phyloP scores from a whole-genome alignment of 2,797 vertebrate genomes.

The Argyrosomus regius region DNA sequence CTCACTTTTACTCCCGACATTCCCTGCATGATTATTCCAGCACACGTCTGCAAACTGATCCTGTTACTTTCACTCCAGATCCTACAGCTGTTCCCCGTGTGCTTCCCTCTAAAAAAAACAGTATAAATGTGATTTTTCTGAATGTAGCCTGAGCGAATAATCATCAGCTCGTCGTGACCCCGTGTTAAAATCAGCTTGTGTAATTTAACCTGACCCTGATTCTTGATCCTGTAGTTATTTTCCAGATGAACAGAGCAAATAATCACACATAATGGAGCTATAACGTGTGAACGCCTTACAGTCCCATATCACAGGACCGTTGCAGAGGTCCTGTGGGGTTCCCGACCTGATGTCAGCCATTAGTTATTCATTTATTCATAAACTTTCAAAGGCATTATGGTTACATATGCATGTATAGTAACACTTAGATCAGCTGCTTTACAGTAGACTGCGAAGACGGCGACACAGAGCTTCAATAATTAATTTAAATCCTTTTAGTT shows the following conservation, averaged over 20 bases:
- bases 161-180: neutral
- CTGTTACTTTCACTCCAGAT: no score
- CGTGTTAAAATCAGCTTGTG: neutral
- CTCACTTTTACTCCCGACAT: no score
- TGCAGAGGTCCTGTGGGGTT: constrained; percentile 1
- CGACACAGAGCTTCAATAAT: constrained; percentile 43
- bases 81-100: no score
- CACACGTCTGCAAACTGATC: neutral
- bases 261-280: neutral
- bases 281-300: no score
- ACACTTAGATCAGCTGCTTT: constrained; percentile 29
- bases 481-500: constrained; percentile 48
- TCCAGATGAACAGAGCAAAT: neutral
- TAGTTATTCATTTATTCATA: neutral
- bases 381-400: neutral
- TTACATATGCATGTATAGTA: constrained; percentile 7
- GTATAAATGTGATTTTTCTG: neutral
- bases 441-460: neutral
- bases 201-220: neutral
- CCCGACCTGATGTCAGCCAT: constrained; percentile 1
- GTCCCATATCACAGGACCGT: neutral
- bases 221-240: constrained; percentile 3
- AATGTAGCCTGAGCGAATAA: neutral
- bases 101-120: neutral
- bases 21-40: no score